phyloP scores from a whole-genome alignment of 2,888 invertebrate genomes.

The Argyra leucocephala region DNA sequence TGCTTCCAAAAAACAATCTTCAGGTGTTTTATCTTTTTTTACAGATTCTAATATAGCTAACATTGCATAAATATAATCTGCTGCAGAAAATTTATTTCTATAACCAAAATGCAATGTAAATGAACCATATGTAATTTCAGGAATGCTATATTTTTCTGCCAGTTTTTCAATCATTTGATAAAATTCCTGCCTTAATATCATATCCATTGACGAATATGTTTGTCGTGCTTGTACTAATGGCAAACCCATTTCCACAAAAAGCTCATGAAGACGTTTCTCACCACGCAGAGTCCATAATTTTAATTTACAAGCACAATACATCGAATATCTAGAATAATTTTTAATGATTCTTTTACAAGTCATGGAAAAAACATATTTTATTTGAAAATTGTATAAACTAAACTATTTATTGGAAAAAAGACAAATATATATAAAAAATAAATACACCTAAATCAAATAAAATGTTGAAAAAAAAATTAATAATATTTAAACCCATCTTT shows the following conservation, averaged over 20 bases:
- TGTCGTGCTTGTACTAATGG: slow-evolving; percentile 82
- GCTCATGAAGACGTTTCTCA: slow-evolving; percentile 66
- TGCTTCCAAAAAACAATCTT: slow-evolving; percentile 62
- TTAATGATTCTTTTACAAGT: too few relatives aligned
- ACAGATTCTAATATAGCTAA: slow-evolving; percentile 59
- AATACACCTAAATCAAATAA: too few relatives aligned
- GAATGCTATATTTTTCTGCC: slow-evolving; percentile 57
- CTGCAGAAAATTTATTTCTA: slow-evolving; percentile 66
- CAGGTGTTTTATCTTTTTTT: slow-evolving; percentile 49
- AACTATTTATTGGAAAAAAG: neutral
- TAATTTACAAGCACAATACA: slow-evolving; percentile 67
- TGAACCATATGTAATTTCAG: slow-evolving; percentile 62
- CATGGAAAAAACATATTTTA: neutral
- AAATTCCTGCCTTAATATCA: slow-evolving; percentile 66
- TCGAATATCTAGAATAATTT: slow-evolving; percentile 50
- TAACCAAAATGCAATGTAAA: slow-evolving; percentile 77
- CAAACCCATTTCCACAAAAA: slow-evolving; percentile 87
- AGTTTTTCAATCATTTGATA: slow-evolving; percentile 59
- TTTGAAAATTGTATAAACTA: neutral
- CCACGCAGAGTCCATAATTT: slow-evolving; percentile 80
- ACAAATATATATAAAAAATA: neutral
- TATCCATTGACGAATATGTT: slow-evolving; percentile 79
- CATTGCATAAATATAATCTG: slow-evolving; percentile 73
- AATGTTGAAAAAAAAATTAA: too few relatives aligned
- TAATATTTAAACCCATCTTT: too few relatives aligned